Base-by-base conservation (phyloP, 2,113 vertebrate genomes). In the Phocoena phocoena region DNA sequence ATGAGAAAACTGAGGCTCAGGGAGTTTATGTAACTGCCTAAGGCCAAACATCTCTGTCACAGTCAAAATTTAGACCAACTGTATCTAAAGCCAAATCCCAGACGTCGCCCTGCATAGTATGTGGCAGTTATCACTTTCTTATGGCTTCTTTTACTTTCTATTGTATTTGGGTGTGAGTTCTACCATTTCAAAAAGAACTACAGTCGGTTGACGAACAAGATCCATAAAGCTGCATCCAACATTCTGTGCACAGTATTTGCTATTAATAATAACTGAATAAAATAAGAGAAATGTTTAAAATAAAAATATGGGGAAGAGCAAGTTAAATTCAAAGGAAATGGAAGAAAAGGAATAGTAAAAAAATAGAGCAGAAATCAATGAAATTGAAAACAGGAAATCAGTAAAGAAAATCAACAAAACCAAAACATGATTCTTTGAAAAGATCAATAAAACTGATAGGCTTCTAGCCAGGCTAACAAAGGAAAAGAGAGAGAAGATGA, bases 141-240 rank as follows among this genome's bases (percentile, higher is more conserved):
- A 7, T 3, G 18, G 50, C 38, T 44, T 53, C 83, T 36, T 55
- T 50, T 31, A 2, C 8, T 87, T 47, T 55, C 65, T 10, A 3
- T 9, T 58, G 28, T 28, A 11, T 25, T 23, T 31, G 1, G 2
- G 0, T 2, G 28, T 55, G 17, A 18, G 31, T 31, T 47, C 38
- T 20, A 2, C 6, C n/a, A 5, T 5, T 44, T 63, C 31, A 21
- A 8, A 65, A 41, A 28, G 21, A 41, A 28, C 41, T 21, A 0
- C 17, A n/a, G 3, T 1, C 6, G 44, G 12, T 28, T 4, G 36
- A 73, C 11, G 25, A 38, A 20, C 65, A 60, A 2, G 12, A 13
- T 6, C n/a, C 23, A 2, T 2, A 33, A 38, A 8, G 68, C 26
- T 58, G 36, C 5, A 8, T 41, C 23, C 26, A 13, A 21, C 9